Conservation (phyloP, 92 coral and sea anemone genomes). For the Epizoanthus scotinus region DNA sequence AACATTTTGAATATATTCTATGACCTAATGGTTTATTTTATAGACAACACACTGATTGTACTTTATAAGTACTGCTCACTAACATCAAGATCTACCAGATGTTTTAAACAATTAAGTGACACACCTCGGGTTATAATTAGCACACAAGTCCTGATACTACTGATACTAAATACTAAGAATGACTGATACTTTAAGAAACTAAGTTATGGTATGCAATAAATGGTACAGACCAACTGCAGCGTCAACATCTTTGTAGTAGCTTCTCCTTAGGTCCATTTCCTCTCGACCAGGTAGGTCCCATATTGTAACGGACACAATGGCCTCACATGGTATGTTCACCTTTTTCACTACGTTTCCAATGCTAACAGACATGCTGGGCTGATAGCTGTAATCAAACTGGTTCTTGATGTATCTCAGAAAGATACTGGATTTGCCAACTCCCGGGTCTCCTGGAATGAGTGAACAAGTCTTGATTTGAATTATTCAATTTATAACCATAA, state of each 20-base stretch:
- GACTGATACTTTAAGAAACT: not conserved
- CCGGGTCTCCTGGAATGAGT: constrained; percentile 88
- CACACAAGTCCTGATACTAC: not conserved
- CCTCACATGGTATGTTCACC: constrained; percentile 96
- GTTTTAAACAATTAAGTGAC: no score
- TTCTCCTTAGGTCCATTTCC: constrained; percentile 97
- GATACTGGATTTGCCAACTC: constrained; percentile 91
- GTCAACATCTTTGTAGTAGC: constrained; percentile 98
- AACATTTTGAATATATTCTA: no score
- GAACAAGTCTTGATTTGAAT: no score
- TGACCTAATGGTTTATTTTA: no score
- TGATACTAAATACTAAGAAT: not conserved
- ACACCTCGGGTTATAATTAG: not conserved
- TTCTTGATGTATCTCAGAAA: constrained; percentile 94
- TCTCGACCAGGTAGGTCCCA: constrained; percentile 99
- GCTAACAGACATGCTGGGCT: constrained; percentile 91
- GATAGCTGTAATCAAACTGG: constrained; percentile 99
- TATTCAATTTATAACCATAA: no score
- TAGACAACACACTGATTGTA: no score
- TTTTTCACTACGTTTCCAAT: constrained; percentile 95
- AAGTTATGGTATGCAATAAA: not conserved
- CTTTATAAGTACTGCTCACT: no score
- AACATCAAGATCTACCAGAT: no score
- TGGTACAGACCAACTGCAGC: constrained; percentile 88
- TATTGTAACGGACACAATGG: constrained; percentile 88